These are phyloP conservation scores for Phrynocephalus guinanensis DNA, from an alignment of 2,797 vertebrate species.

Conservation along the genomic window DNA sequence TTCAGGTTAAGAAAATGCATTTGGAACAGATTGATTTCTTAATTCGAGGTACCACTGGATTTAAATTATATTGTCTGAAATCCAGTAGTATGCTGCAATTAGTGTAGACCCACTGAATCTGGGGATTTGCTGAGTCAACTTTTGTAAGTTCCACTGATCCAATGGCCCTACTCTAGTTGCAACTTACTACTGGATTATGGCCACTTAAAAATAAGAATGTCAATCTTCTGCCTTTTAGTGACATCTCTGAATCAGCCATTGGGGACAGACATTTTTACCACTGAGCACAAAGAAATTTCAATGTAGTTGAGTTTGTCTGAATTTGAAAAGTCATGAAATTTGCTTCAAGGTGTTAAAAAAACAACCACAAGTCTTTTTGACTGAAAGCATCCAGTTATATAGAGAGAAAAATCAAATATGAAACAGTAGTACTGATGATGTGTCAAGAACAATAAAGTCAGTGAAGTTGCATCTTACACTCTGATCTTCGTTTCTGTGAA, in stretches of 20 bases:
- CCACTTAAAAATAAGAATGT: no score
- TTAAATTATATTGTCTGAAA: background rate
- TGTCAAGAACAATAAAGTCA: conserved; percentile 59
- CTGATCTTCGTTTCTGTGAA: conserved; percentile 75
- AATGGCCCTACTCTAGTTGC: no score
- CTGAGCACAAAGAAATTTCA: background rate
- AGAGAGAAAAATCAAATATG: background rate
- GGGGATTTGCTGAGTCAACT: no score
- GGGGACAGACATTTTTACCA: background rate
- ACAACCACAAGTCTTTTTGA: background rate
- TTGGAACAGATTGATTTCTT: no score
- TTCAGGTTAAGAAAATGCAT: no score
- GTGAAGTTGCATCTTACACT: conserved; percentile 70
- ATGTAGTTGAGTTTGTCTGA: background rate
- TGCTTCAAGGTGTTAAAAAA: background rate
- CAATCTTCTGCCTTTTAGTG: background rate
- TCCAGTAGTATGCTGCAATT: background rate
- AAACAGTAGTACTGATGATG: background rate
- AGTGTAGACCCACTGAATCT: background rate
- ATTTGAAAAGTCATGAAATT: background rate
- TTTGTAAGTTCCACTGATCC: no score
- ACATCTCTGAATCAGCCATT: background rate
- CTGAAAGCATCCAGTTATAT: background rate
- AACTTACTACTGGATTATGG: no score
- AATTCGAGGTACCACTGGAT: no score